Base-by-base conservation (phyloP, 2,113 vertebrate species). In the Terrapene triunguis region DNA sequence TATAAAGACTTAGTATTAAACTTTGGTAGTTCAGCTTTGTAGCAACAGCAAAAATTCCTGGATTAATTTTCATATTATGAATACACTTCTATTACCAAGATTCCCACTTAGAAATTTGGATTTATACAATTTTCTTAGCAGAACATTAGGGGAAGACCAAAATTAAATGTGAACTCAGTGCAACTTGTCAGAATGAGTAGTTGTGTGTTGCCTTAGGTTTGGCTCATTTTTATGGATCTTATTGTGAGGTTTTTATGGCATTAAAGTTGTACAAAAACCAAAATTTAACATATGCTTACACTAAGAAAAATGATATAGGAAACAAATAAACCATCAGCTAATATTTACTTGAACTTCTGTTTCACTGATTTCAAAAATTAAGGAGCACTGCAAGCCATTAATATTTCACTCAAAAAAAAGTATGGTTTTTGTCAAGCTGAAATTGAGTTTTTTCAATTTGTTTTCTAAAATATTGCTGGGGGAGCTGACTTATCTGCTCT, bases 271-370 rank as follows among this genome's bases (percentile, higher is more conserved):
- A 97, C 85, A 96, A 85, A 94, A 87, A 1, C 53, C 82, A 82
- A 87, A 93, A 87, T 51, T 54, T 95, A 96, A 93, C 80, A 84
- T 44, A 24, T 78, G 74, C 74, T 3, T 95, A 22, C 87, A 89
- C 62, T 17, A 82, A 84, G 8, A 78, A 27, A 87, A 62, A 78
- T 74, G 55, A 69, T 95, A 93, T 10, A 91, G 54, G 88, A 86
- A 59, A 95, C 84, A 81, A 92, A 98, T 97, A 97, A 97, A 98
- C 88, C 89, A 79, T 42, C 90, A 95, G 80, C 95, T 96, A 91
- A 84, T 94, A 92, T 94, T 53, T 65, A 82, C 48, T 10, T 54
- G 44, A 69, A 47, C 42, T 65, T n/a, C 35, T 14, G 53, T 82
- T 94, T 85, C 80, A 13, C 2, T 96, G 91, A 93, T 95, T 97